A percentile compares a stretch with the other conserved stretches of the same genome.
Conservation (phyloP, 1,140 invertebrate genomes). For the Macrobrachium rosenbergii region DNA sequence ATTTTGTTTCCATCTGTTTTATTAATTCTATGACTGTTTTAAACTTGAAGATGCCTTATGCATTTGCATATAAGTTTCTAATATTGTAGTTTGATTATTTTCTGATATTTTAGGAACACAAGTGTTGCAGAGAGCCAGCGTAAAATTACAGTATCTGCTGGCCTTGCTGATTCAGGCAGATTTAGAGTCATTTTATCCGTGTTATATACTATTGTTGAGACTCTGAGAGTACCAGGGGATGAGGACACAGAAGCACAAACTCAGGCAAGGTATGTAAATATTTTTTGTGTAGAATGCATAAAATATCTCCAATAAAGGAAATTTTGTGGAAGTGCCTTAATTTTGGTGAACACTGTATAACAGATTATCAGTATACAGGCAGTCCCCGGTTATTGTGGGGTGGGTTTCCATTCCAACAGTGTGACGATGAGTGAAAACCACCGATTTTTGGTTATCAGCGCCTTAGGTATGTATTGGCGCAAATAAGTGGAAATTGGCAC, state of each 20-base stretch:
- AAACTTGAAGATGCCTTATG: neutral
- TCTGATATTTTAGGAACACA: slow-evolving; percentile 71
- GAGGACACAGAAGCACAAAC: slow-evolving; percentile 73
- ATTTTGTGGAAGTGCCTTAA: too few species aligned
- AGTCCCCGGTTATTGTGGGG: too few species aligned
- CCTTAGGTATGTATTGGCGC: too few species aligned
- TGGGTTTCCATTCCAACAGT: too few species aligned
- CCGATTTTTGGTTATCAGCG: too few species aligned
- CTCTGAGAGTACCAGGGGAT: slow-evolving; percentile 79
- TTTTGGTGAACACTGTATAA: too few species aligned
- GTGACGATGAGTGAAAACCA: too few species aligned
- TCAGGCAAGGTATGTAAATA: slow-evolving; percentile 45
- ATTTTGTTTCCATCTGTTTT: too few species aligned
- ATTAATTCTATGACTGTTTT: neutral
- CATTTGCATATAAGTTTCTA: neutral
- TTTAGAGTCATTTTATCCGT: slow-evolving; percentile 92
- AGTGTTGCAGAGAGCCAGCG: slow-evolving; percentile 80
- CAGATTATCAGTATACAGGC: too few species aligned
- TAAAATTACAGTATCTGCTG: slow-evolving; percentile 84
- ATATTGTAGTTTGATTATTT: neutral
- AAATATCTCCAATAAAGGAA: too few species aligned
- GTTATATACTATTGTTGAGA: slow-evolving; percentile 94
- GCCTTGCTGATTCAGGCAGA: slow-evolving; percentile 92
- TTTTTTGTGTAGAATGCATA: neutral
- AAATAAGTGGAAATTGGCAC: too few species aligned